These are phyloP conservation scores for Zaprionus capensis DNA, from an alignment of 1,140 invertebrate species.

Conservation along the genomic window DNA sequence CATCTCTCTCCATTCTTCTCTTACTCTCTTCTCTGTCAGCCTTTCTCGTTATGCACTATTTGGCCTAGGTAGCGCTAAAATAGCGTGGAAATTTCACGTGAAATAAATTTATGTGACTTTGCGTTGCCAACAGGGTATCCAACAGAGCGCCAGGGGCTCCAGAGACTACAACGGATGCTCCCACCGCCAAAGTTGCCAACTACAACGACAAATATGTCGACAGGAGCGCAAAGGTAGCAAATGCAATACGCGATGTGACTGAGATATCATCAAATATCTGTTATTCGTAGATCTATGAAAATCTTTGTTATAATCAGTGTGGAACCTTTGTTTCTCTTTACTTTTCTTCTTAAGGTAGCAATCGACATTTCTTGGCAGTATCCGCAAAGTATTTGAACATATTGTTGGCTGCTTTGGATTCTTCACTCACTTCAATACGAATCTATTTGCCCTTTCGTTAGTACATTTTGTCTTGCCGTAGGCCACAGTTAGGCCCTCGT, in stretches of 20 bases:
- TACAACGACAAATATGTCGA: conserved; percentile 55
- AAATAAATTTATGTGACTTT: conserved; percentile 72
- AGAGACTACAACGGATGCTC: conserved; percentile 55
- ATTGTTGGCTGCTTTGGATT: neutral
- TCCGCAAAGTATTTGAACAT: neutral
- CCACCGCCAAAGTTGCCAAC: conserved; percentile 48
- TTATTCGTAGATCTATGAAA: no score
- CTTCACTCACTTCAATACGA: neutral
- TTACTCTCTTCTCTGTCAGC: neutral
- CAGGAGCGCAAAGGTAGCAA: conserved; percentile 5
- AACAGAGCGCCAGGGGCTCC: conserved; percentile 38
- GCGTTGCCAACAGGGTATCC: conserved; percentile 21
- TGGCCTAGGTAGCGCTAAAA: conserved; percentile 60
- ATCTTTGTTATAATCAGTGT: neutral
- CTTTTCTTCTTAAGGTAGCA: neutral
- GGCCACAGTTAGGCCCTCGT: neutral
- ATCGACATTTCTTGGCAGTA: neutral
- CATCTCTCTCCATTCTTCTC: neutral
- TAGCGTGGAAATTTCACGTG: conserved; percentile 66
- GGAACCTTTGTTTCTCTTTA: neutral
- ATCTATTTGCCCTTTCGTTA: neutral
- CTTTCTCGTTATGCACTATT: conserved; percentile 19
- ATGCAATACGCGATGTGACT: neutral
- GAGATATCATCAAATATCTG: neutral
- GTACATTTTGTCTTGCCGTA: conserved; percentile 1